Evolutionary conservation across 2,888 invertebrate genomes (phyloP), one percentile per base, ranked within the genome.

Genomic region (Coenonympha arcania): DNA sequence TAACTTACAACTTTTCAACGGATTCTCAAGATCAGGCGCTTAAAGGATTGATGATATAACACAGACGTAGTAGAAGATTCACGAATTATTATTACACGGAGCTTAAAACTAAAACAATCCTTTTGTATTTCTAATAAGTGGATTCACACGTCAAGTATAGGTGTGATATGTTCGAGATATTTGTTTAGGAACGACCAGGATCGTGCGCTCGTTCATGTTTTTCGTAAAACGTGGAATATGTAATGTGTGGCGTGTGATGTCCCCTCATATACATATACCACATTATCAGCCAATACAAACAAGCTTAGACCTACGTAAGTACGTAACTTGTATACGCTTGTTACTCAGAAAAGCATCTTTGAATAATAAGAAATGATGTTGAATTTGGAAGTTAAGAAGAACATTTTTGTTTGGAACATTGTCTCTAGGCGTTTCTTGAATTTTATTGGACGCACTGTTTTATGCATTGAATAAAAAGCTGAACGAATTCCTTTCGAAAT

Each of bases 261-360:
- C 37, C 8, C 22, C 37, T 22, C 6, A 2, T 8, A 22, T 15
- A 22, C 9, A 39, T 22, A 8, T 22, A 39, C 15, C 22, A 9
- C 15, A 24, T 39, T 39, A 39, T 39, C 15, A 39, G 13, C 24
- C 39, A 24, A 39, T 24, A 39, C 37, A 39, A 22, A 39, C 24
- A 16, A 15, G 30, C 3, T 28, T n/a, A n/a, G n/a, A n/a, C n/a
- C 16, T 9, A 6, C 16, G 13, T 15, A 16, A 15, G 16, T 33
- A 16, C 8, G 0, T 9, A 16, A 6, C 16, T 8, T 9, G 16
- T 2, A n/a, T n/a, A 33, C 15, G 31, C 16, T 15, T 5, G 15
- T 3, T 16, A 16, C 31, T 16, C 2, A 4, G 16, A 33, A 16
- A 15, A 33, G 16, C 15, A n/a, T n/a, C n/a, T 15, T 33, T 16